Conservation (phyloP, 2,797 vertebrate genomes). For the Mustela erminea region DNA sequence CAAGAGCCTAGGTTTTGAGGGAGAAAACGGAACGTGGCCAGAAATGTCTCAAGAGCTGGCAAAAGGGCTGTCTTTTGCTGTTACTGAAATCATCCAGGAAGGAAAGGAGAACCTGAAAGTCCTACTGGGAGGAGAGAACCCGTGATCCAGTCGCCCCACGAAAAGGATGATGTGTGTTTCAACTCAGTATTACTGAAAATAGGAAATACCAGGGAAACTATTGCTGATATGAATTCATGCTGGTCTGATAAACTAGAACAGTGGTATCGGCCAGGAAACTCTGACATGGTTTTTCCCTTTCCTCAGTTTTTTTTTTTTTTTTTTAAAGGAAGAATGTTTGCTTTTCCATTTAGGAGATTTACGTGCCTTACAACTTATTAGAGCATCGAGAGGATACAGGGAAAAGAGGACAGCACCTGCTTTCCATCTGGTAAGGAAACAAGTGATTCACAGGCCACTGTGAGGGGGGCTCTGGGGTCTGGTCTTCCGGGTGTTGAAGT, state of each 20-base stretch:
- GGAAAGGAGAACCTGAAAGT: conserved; percentile 19
- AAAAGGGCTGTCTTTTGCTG: background rate
- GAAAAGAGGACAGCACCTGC: conserved; percentile 14
- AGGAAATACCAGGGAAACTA: conserved; percentile 24
- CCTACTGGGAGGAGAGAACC: background rate
- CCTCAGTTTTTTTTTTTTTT: background rate
- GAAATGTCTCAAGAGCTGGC: conserved; percentile 64
- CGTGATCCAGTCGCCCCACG: background rate
- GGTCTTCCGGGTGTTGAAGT: background rate
- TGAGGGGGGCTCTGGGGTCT: background rate
- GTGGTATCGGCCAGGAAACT: conserved; percentile 58
- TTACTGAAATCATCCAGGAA: conserved; percentile 60
- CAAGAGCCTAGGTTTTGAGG: conserved; percentile 44
- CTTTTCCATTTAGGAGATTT: conserved; percentile 66
- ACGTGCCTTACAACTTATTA: background rate
- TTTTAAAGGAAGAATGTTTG: conserved; percentile 59
- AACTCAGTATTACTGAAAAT: conserved; percentile 1
- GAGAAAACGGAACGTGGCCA: conserved; percentile 29
- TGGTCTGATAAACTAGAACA: conserved; percentile 34
- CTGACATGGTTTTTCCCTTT: conserved; percentile 54
- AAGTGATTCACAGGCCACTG: background rate
- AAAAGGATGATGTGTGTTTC: background rate
- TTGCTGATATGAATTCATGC: conserved; percentile 13
- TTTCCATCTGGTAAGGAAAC: conserved; percentile 24
- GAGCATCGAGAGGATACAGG: background rate